A percentile compares a stretch with the other conserved stretches of the same genome.
These are phyloP conservation scores for Rhaphigaster nebulosa DNA, from an alignment of 2,888 invertebrate species.

Conservation along the genomic window DNA sequence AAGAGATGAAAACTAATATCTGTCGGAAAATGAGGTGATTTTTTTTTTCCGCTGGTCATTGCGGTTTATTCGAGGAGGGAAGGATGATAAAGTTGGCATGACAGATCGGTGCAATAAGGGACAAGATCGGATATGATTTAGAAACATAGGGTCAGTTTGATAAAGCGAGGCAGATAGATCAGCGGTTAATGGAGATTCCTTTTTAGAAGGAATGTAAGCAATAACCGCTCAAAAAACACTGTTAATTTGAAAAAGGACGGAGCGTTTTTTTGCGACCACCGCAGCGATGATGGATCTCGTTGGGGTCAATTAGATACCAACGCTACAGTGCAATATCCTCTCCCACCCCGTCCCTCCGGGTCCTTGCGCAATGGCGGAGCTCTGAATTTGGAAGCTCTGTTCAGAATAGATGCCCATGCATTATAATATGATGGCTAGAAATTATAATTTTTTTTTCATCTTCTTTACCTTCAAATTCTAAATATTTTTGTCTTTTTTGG, in stretches of 20 bases:
- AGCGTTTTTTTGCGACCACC: not conserved
- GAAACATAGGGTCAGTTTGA: conserved; percentile 49
- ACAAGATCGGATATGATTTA: conserved; percentile 43
- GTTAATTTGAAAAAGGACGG: not conserved
- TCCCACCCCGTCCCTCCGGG: not conserved
- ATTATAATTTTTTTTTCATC: too few relatives aligned
- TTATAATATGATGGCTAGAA: too few relatives aligned
- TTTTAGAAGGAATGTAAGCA: not conserved
- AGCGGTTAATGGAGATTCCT: conserved; percentile 39
- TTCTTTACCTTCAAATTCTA: too few relatives aligned
- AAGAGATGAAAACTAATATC: conserved; percentile 11
- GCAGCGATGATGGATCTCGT: conserved; percentile 10
- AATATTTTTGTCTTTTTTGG: too few relatives aligned
- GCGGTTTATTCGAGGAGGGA: conserved; percentile 4
- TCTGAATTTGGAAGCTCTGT: not conserved
- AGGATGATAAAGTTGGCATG: conserved; percentile 2
- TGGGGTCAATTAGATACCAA: not conserved
- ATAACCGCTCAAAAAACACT: not conserved
- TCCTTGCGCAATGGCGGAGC: not conserved
- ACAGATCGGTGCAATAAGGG: conserved; percentile 19
- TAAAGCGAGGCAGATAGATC: conserved; percentile 21
- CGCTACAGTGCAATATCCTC: not conserved
- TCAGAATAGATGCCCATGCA: too few relatives aligned
- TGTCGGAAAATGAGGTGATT: not conserved
- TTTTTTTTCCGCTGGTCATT: not conserved